Evolutionary conservation across 2,113 vertebrate genomes (phyloP).

Genomic region (Cyphomyrus discorhynchus): DNA sequence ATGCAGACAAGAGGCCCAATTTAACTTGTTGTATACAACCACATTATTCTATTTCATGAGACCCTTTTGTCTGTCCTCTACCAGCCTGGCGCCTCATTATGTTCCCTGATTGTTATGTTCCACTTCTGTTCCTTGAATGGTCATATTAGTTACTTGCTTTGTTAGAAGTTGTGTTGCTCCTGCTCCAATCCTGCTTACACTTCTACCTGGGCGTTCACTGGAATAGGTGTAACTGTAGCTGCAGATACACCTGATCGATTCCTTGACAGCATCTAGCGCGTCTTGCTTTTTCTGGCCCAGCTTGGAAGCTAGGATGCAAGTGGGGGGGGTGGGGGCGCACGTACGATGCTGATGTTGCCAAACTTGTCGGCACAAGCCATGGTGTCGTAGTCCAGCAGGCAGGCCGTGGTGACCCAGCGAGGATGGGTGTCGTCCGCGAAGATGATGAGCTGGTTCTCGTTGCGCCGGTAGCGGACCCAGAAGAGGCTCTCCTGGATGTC

Average conservation of each 20-base stretch:
- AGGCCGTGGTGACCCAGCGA: slow-evolving; percentile 92
- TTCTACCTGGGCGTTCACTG: background rate
- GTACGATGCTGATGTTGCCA: slow-evolving; percentile 90
- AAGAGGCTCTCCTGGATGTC: slow-evolving; percentile 97
- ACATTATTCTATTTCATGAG: background rate
- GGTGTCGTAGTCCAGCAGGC: slow-evolving; percentile 90
- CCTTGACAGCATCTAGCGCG: background rate
- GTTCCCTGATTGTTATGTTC: background rate
- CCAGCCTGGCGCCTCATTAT: background rate
- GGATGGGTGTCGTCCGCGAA: slow-evolving; percentile 96
- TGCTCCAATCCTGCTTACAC: background rate
- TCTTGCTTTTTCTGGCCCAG: too few species aligned
- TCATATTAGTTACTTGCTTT: background rate
- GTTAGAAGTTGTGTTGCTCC: background rate
- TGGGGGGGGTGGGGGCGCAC: slow-evolving; percentile 18
- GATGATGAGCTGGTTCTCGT: slow-evolving; percentile 97
- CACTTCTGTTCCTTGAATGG: background rate
- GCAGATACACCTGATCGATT: too few species aligned
- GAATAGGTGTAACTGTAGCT: background rate
- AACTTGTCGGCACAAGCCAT: slow-evolving; percentile 97
- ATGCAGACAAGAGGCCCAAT: background rate
- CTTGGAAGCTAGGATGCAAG: too few species aligned
- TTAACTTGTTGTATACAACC: background rate
- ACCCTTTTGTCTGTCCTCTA: background rate
- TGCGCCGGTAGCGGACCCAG: slow-evolving; percentile 93